Conservation (phyloP, 1,140 invertebrate species). For the Sitobion miscanthi region DNA sequence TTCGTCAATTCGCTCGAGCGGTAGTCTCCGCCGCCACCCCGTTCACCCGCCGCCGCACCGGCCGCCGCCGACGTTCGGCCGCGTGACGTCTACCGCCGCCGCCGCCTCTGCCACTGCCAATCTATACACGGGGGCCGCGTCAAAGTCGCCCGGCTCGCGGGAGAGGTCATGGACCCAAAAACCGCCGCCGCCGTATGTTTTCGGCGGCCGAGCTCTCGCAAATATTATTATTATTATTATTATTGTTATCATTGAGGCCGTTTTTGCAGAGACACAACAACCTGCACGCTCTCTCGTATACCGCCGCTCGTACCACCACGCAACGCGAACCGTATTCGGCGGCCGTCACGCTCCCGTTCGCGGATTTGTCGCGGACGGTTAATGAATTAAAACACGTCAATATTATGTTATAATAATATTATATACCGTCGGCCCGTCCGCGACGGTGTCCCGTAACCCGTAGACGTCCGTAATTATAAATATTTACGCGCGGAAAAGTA, state of each 20-base stretch:
- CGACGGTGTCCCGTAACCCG: too few species aligned
- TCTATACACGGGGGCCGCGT: constrained; percentile 30
- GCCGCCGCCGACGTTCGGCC: background rate
- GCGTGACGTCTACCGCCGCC: constrained; percentile 46
- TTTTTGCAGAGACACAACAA: background rate
- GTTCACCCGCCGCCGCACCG: background rate
- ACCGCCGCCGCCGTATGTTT: background rate
- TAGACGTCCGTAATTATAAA: too few species aligned
- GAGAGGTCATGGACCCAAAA: constrained; percentile 54
- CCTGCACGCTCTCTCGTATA: background rate
- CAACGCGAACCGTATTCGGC: background rate
- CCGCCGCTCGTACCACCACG: background rate
- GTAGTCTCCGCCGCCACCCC: constrained; percentile 8
- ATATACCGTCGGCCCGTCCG: background rate
- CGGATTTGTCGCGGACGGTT: background rate
- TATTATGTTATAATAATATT: background rate
- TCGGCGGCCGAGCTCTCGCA: background rate
- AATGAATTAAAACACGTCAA: background rate
- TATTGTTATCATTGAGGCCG: constrained; percentile 1
- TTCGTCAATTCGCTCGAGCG: constrained; percentile 21
- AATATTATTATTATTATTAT: background rate
- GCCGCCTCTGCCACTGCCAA: background rate
- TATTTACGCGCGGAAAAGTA: too few species aligned
- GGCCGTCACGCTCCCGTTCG: background rate
- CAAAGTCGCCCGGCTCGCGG: constrained; percentile 37